These are phyloP conservation scores for Homarus gammarus DNA, from an alignment of 2,888 invertebrate species.

Conservation along the genomic window DNA sequence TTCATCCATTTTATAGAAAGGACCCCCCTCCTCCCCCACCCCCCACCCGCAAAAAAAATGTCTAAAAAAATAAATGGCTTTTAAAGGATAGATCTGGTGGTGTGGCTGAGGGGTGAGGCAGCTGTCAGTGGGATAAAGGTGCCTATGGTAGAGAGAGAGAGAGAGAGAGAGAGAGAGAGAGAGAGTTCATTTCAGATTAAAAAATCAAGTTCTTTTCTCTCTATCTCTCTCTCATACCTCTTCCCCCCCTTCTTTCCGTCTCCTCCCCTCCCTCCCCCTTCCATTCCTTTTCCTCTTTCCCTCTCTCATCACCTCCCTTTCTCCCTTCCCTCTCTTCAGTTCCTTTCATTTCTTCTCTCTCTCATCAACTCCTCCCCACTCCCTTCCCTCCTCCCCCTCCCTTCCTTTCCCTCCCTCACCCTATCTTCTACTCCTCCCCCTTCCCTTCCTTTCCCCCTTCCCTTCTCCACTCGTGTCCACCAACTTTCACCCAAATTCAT, in stretches of 20 bases:
- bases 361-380: too few species aligned
- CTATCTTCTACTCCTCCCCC: constrained; percentile 21
- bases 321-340: too few species aligned
- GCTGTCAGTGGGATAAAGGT: too few species aligned
- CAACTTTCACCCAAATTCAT: too few species aligned
- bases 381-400: constrained; percentile 11
- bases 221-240: neutral
- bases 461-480: neutral
- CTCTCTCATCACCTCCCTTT: too few species aligned
- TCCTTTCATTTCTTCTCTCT: too few species aligned
- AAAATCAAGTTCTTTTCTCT: constrained; percentile 12
- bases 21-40: too few species aligned
- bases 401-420: constrained; percentile 23
- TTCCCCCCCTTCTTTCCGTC: neutral
- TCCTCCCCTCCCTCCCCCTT: neutral
- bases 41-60: too few species aligned
- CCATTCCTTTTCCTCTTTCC: neutral
- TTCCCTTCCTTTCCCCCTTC: constrained; percentile 11
- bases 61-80: too few species aligned
- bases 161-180: constrained; percentile 23
- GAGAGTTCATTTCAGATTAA: neutral
- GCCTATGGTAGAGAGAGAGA: constrained; percentile 23
- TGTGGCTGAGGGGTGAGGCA: neutral
- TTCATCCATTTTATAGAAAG: too few species aligned
- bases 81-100: too few species aligned